Percentiles rank a stretch among this genome's conserved stretches.
phyloP scores from a whole-genome alignment of 1,140 invertebrate species.

The Cherax quadricarinatus region DNA sequence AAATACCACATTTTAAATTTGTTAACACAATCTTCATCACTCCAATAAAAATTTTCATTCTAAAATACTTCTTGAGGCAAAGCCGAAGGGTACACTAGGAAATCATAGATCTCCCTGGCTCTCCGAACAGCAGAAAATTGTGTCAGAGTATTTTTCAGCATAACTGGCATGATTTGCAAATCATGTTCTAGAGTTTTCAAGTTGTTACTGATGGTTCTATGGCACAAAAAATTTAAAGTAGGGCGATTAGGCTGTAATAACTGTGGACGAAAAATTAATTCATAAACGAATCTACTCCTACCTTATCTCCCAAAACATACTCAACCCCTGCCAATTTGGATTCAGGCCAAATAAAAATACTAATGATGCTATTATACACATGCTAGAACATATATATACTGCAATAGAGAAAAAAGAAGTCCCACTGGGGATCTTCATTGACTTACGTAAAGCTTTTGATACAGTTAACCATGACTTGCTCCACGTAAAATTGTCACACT shows the following conservation, averaged over 20 bases:
- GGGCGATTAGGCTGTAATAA: not conserved
- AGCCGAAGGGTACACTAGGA: not conserved
- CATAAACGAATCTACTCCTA: no score
- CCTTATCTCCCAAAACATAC: no score
- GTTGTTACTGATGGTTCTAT: not conserved
- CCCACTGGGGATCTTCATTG: no score
- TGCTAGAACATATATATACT: no score
- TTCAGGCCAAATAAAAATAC: no score
- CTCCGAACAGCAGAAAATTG: not conserved
- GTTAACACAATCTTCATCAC: not conserved
- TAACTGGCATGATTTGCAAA: not conserved
- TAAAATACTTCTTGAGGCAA: not conserved
- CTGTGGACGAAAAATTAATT: no score
- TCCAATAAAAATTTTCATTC: not conserved
- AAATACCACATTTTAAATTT: not conserved
- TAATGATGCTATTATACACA: no score
- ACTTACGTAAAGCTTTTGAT: no score
- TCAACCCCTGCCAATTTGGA: no score
- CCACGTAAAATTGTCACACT: no score
- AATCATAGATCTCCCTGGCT: not conserved
- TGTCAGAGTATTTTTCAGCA: not conserved
- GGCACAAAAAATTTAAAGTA: not conserved
- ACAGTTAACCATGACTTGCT: no score
- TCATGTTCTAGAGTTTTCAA: not conserved
- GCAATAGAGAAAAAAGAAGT: no score